phyloP scores from a whole-genome alignment of 2,797 vertebrate species.

The Trichosurus vulpecula region DNA sequence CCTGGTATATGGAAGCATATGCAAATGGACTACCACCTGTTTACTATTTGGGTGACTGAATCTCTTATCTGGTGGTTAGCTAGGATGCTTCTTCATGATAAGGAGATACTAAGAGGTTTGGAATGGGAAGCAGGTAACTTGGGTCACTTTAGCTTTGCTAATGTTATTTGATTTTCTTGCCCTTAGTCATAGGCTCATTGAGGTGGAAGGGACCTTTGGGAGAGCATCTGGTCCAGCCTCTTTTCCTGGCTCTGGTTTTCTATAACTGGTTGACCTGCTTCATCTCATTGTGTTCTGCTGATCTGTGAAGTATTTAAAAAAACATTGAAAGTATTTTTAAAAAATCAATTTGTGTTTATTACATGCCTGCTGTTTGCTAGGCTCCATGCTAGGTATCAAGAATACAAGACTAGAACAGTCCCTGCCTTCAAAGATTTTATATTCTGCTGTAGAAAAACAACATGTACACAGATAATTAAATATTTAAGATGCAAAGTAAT shows the following conservation, averaged over 20 bases:
- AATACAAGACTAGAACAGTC: neutral
- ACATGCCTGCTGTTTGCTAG: neutral
- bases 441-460: slow-evolving; percentile 13
- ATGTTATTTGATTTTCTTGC: neutral
- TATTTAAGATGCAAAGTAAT: neutral
- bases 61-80: neutral
- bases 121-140: neutral
- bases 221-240: neutral
- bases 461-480: neutral
- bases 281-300: neutral
- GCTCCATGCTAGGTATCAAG: neutral
- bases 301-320: neutral
- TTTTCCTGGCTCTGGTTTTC: neutral
- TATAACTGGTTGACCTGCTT: neutral
- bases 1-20: neutral
- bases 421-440: slow-evolving; percentile 25
- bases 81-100: neutral
- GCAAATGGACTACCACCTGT: neutral
- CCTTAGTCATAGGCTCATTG: neutral
- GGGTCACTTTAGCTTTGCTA: neutral
- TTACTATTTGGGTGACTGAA: neutral
- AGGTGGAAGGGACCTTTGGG: neutral
- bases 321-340: neutral
- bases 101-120: neutral
- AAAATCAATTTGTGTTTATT: neutral